Conservation (phyloP, 30 jellyfish, hydroid and myxozoan genomes). For the Aurelia aurita complex sp. Pacific region DNA sequence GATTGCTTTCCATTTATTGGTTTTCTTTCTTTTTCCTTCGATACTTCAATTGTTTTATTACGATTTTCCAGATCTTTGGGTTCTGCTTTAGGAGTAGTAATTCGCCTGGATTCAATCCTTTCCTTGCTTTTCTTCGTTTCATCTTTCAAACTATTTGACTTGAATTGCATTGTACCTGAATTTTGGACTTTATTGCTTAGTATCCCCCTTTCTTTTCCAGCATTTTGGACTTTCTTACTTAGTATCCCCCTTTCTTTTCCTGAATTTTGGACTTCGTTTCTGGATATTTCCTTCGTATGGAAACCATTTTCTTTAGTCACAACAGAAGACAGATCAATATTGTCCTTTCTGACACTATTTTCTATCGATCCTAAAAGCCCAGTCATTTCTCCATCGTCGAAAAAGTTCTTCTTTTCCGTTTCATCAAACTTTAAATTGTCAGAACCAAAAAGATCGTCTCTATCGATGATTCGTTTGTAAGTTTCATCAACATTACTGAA, state of each 20-base stretch:
- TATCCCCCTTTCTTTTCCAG: not conserved
- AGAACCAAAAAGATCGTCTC: not conserved
- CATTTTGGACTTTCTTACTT: not conserved
- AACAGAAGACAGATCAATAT: constrained; percentile 32
- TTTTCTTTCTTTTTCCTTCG: not conserved
- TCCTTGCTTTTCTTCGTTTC: not conserved
- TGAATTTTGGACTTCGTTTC: not conserved
- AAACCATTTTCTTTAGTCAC: not conserved
- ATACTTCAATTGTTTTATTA: not conserved
- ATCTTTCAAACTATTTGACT: not conserved
- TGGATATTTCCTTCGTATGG: not conserved
- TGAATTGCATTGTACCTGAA: not conserved
- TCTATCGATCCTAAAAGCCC: constrained; percentile 59
- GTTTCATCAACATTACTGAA: constrained; percentile 56
- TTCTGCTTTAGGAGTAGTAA: not conserved
- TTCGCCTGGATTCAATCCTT: not conserved
- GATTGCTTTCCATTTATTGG: not conserved
- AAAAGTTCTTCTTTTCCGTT: not conserved
- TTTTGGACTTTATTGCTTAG: not conserved
- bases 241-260: not conserved
- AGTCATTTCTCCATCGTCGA: not conserved
- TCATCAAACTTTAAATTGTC: not conserved
- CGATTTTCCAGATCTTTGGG: not conserved
- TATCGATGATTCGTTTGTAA: constrained; percentile 9
- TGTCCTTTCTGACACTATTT: constrained; percentile 49